phyloP scores from a whole-genome alignment of 2,113 vertebrate genomes.

The Telmatochromis sp. region DNA sequence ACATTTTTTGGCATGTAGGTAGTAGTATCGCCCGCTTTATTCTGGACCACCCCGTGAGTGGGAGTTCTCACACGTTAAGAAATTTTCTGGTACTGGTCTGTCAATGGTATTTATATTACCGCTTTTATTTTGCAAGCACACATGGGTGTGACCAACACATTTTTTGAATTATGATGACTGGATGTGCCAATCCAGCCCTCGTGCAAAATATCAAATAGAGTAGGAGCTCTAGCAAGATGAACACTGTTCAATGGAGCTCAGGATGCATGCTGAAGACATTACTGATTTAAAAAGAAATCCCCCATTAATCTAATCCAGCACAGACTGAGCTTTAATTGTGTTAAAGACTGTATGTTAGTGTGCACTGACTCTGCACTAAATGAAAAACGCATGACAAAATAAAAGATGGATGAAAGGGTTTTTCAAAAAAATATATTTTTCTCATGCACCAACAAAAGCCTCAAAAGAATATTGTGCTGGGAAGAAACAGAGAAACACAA shows the following conservation, averaged over 20 bases:
- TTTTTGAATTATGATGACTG: not conserved
- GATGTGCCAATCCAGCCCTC: not conserved
- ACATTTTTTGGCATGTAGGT: not conserved
- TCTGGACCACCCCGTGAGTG: not conserved
- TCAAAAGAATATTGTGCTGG: not conserved
- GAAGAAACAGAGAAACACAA: not conserved
- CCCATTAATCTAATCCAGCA: conserved; percentile 19
- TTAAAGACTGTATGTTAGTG: conserved; percentile 16
- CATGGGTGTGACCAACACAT: not conserved
- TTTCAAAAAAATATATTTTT: rapidly evolving
- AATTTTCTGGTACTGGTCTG: not conserved
- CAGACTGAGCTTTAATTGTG: conserved; percentile 2
- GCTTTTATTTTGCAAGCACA: not conserved
- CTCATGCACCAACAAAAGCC: not conserved
- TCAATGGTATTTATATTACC: not conserved
- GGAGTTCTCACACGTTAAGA: not conserved
- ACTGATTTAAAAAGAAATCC: conserved; percentile 19
- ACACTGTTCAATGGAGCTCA: not conserved
- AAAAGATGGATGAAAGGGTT: not conserved
- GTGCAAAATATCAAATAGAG: not conserved
- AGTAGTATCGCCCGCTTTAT: not conserved
- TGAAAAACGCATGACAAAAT: conserved; percentile 7
- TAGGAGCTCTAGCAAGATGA: not conserved
- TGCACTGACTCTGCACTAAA: not conserved
- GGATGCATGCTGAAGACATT: conserved; percentile 32